phyloP scores from a whole-genome alignment of 1,140 invertebrate genomes.

The Drosophila cardini region DNA sequence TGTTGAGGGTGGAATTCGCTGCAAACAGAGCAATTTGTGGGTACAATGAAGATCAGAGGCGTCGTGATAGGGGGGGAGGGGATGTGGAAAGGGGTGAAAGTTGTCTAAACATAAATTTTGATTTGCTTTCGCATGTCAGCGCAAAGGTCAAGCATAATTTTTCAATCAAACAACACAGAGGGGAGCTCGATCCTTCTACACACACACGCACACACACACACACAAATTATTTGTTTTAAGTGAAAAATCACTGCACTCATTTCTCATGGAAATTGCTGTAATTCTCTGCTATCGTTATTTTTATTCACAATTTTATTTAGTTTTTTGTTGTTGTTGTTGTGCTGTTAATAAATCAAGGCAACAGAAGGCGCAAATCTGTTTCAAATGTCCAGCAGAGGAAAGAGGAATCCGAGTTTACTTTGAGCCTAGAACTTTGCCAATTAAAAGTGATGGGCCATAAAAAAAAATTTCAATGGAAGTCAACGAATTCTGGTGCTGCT shows the following conservation, averaged over 20 bases:
- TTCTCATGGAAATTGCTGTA: constrained; percentile 40
- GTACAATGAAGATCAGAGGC: no score
- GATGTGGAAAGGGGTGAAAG: not conserved
- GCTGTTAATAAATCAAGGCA: constrained; percentile 45
- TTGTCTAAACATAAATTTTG: constrained; percentile 43
- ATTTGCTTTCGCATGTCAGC: constrained; percentile 32
- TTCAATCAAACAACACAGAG: constrained; percentile 54
- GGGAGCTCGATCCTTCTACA: not conserved
- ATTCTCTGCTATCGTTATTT: not conserved
- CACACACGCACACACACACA: not conserved
- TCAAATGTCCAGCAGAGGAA: constrained; percentile 15
- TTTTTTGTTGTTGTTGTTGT: not conserved
- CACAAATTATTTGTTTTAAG: constrained; percentile 49
- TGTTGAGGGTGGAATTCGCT: constrained; percentile 16
- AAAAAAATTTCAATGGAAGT: constrained; percentile 61
- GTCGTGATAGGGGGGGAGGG: not conserved
- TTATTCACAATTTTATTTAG: constrained; percentile 32
- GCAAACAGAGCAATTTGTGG: constrained; percentile 32
- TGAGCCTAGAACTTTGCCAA: constrained; percentile 44
- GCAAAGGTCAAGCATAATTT: constrained; percentile 70
- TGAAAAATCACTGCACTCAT: constrained; percentile 67
- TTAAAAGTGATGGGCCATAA: constrained; percentile 35
- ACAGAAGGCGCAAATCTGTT: constrained; percentile 25
- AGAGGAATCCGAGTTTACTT: not conserved
- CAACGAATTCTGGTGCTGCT: not conserved